phyloP scores from a whole-genome alignment of 2,113 vertebrate species.

The Genyomyrus donnyi region DNA sequence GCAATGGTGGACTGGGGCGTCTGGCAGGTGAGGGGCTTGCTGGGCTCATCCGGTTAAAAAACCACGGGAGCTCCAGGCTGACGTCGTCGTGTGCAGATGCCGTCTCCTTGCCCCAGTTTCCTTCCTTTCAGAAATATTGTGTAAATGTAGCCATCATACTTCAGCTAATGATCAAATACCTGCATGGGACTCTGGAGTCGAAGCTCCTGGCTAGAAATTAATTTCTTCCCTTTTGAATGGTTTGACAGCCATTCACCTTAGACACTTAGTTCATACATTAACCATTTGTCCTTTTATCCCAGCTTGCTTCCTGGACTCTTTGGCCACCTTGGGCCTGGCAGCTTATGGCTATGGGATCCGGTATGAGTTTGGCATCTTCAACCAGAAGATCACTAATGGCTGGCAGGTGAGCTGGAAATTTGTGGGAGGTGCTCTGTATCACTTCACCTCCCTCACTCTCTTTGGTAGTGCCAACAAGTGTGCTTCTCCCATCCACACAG shows the following conservation, averaged over 20 bases:
- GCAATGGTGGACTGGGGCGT: slow-evolving; percentile 77
- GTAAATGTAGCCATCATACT: background rate
- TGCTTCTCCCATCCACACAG: slow-evolving; percentile 39
- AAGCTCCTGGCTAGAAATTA: background rate
- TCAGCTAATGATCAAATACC: background rate
- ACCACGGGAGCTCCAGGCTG: background rate
- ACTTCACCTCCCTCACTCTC: background rate
- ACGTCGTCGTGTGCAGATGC: background rate
- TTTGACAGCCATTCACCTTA: background rate
- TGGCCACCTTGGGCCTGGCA: slow-evolving; percentile 77
- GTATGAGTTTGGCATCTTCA: slow-evolving; percentile 88
- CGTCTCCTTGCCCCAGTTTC: background rate
- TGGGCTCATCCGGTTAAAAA: background rate
- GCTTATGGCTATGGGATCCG: slow-evolving; percentile 82
- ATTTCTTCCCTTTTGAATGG: background rate
- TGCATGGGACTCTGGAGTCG: background rate
- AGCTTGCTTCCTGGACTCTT: slow-evolving; percentile 85
- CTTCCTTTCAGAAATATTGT: background rate
- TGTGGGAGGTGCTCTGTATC: background rate
- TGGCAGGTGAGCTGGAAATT: slow-evolving; percentile 68
- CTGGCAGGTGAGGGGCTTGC: slow-evolving; percentile 66
- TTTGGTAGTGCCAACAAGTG: background rate
- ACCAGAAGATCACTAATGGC: slow-evolving; percentile 74
- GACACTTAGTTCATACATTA: background rate
- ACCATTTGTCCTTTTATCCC: slow-evolving; percentile 23